Evolutionary conservation across 2,888 invertebrate species (phyloP), one percentile per base, ranked within the genome.

Genomic region (Doris montereyensis): DNA sequence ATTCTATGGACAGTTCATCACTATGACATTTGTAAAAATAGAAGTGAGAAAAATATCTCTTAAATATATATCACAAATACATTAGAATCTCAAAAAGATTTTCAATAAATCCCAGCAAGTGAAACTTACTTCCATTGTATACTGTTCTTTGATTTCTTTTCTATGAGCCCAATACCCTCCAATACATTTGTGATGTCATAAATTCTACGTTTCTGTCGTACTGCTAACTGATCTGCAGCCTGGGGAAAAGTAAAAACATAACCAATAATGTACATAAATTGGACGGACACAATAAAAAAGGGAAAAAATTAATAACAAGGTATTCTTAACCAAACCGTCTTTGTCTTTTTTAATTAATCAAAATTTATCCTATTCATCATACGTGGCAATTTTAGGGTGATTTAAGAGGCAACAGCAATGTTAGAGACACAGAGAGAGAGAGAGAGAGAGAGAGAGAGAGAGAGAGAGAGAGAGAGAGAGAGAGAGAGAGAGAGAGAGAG

Each of bases 101-200:
- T n/a, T n/a, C n/a, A n/a, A n/a, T n/a, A n/a, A n/a, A n/a, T n/a
- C n/a, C 17, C 52, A 62, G 4, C 13, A 62, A 28, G 1, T 8
- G 34, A 24, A 41, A 88, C 96, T 93, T 92, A 96, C 96, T 96
- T 97, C 97, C 97, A 97, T 91, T 97, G 96, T 89, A 97, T 96
- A 91, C 96, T 96, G 92, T 97, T 97, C 92, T 97, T 97, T 87
- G 96, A 96, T 88, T 95, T 95, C 92, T 97, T 97, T 89, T 97
- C 97, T 87, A 97, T 97, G 76, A 97, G 93, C 3, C 97, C 97
- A 88, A 97, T 97, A 28, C 97, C 97, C 93, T 97, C 97, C 75
- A 97, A 93, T 1, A 97, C 97, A 92, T 97, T 97, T 1, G 97
- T 97, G 82, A 97, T 97, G 90, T 97, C 97, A 90, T 97, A 97